Base-by-base conservation (phyloP, 2,888 invertebrate species). In the Acleris laterana region DNA sequence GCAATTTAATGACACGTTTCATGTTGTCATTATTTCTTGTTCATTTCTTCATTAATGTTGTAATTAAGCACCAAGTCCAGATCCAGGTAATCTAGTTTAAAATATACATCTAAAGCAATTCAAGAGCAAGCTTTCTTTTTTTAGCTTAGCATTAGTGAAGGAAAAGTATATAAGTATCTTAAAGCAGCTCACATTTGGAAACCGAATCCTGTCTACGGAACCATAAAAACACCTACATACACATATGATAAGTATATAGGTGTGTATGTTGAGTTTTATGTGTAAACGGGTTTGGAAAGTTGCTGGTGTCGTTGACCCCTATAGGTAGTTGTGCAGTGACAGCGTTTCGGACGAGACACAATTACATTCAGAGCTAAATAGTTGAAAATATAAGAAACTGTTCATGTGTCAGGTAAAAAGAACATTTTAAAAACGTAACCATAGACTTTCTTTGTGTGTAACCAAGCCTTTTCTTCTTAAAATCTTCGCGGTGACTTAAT, bases 211-310 rank as follows among this genome's bases (percentile, higher is more conserved):
- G 38, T 13, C 38, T 32, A 55, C 64, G 65, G 65, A 65, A 65
- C 60, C 64, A 60, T 38, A 53, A 53, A 19, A 60, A 20, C 60
- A 46, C 46, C 38, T 55, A 64, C 49, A 59, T 53, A 59, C 20
- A 49, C 20, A 64, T 53, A 48, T 9, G 32, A 32, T 28, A 57
- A 20, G 57, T 55, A 65, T 32, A 61, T 57, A 44, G 42, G 55
- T n/a, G 42, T 48, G 64, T 62, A 52, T 56, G 55, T 51, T 20
- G 50, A 22, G 66, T 61, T 56, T 56, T 51, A 65, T 61, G 79
- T 82, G 78, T 58, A 80, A 87, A 89, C 90, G 74, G 82, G 90
- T 89, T 90, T 89, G 82, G 89, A 90, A 90, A 90, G 90, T 84
- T 83, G 80, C 77, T 44, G 56, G 80, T 85, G 87, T 80, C 87